Base-by-base conservation (phyloP, 2,797 vertebrate species). In the Momotus momota region DNA sequence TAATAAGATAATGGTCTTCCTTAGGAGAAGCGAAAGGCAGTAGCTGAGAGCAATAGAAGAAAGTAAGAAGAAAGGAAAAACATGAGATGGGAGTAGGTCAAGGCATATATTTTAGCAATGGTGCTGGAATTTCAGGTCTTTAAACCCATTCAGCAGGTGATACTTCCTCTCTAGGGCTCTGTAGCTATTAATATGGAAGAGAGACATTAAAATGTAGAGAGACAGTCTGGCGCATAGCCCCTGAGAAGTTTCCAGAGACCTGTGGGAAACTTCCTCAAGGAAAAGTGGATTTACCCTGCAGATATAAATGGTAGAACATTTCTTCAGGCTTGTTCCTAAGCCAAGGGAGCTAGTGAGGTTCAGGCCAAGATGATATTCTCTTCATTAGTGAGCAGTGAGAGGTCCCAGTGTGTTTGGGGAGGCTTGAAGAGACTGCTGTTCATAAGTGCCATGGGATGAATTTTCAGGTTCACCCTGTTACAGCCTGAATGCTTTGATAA, bases 181-280 rank as follows among this genome's bases (percentile, higher is more conserved):
- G 66, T 22, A 95, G 71, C 45, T 84, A 90, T 95, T 93, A 92
- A 95, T 94, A 93, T 92, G 93, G 81, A 94, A 87, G 55, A 10
- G 2, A 88, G 75, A 71, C 74, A 97, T 94, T 89, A 82, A 87
- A 85, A 95, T 89, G 51, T 43, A 86, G 49, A 88, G 88, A 95
- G 81, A 90, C 92, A 81, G 83, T 94, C 95, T 96, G 93, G 88
- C 19, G 5, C 57, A 85, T 64, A 43, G 49, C 71, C 45, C 69
- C 57, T 61, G 45, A 85, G 81, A 90, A 90, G 72, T 89, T 78
- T 94, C 81, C 55, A 21, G 55, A 29, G 40, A 91, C 49, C 33
- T 95, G 78, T 96, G 93, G 86, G 94, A 96, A 96, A 91, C 57
- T 93, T 96, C 90, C 86, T 97, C 55, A 60, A 96, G 90, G 62